Conservation (phyloP, 2,888 invertebrate genomes). For the Cataglyphis cursor region DNA sequence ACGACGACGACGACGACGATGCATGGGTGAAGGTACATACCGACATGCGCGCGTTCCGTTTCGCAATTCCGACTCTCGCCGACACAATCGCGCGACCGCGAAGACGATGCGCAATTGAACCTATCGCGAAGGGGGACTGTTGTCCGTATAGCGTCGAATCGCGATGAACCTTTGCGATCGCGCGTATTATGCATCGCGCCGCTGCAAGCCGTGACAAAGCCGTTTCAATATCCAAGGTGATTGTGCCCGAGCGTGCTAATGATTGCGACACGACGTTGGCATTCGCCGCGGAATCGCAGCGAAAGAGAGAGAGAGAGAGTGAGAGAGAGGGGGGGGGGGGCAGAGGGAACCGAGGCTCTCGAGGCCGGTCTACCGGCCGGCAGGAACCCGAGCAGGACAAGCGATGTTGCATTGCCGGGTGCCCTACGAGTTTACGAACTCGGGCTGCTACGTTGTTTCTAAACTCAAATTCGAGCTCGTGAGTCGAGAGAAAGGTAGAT, state of each 20-base stretch:
- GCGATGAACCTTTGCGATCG: slow-evolving; percentile 64
- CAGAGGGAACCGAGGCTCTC: slow-evolving; percentile 13
- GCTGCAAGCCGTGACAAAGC: slow-evolving; percentile 42
- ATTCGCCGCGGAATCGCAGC: slow-evolving; percentile 38
- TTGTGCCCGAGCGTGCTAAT: slow-evolving; percentile 71
- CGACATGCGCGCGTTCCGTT: slow-evolving; percentile 71
- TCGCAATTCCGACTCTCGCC: slow-evolving; percentile 64
- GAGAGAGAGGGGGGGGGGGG: neutral
- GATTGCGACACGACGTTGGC: slow-evolving; percentile 74
- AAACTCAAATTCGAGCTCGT: slow-evolving; percentile 72
- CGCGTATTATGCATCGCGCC: slow-evolving; percentile 63
- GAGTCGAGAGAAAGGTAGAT: slow-evolving; percentile 69
- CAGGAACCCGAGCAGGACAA: slow-evolving; percentile 50
- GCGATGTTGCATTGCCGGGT: slow-evolving; percentile 64
- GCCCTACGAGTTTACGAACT: slow-evolving; percentile 67
- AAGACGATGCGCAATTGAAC: slow-evolving; percentile 61
- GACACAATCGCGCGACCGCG: slow-evolving; percentile 47
- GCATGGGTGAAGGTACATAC: slow-evolving; percentile 54
- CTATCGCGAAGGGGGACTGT: slow-evolving; percentile 35
- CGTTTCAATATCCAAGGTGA: slow-evolving; percentile 76
- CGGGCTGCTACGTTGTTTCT: slow-evolving; percentile 65
- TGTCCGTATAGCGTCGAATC: slow-evolving; percentile 46
- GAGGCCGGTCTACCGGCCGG: slow-evolving; percentile 22
- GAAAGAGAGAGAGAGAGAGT: neutral
- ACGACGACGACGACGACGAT: slow-evolving; percentile 66